phyloP scores from a whole-genome alignment of 2,113 vertebrate species.

The Muscicapa adusta region DNA sequence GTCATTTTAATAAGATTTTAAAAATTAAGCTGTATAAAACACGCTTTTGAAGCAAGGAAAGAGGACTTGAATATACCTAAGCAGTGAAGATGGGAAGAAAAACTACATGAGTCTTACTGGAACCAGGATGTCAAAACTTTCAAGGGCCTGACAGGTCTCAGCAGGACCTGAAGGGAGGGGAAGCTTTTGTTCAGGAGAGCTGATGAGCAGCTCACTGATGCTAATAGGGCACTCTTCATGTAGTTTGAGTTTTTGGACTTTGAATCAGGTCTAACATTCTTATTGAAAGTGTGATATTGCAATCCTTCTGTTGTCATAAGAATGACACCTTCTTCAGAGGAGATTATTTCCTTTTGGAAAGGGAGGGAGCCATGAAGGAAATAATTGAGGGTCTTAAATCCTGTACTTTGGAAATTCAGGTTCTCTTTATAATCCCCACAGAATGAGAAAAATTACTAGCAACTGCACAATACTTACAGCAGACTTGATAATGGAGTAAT shows the following conservation, averaged over 20 bases:
- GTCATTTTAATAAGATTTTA: background rate
- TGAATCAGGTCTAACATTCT: conserved; percentile 8
- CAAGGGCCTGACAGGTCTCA: background rate
- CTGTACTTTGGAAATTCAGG: conserved; percentile 25
- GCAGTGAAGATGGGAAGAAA: background rate
- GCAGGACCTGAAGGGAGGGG: background rate
- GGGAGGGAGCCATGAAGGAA: background rate
- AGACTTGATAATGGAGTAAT: conserved; percentile 45
- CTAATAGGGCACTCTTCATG: conserved; percentile 32
- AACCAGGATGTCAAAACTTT: background rate
- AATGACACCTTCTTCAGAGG: conserved; percentile 33
- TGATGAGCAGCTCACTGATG: background rate
- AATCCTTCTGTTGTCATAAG: conserved; percentile 15
- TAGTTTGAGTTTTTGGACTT: background rate
- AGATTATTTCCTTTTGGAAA: conserved; percentile 51
- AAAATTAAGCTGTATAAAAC: background rate
- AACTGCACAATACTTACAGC: conserved; percentile 44
- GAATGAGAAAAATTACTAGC: conserved; percentile 41
- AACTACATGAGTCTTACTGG: background rate
- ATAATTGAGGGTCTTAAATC: conserved; percentile 55
- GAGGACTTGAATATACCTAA: background rate
- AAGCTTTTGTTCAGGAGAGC: conserved; percentile 35
- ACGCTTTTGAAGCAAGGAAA: background rate
- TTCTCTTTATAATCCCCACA: conserved; percentile 30
- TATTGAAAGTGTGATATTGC: conserved; percentile 43